Conservation (phyloP, 2,797 vertebrate genomes). For the Aeoliscus strigatus region DNA sequence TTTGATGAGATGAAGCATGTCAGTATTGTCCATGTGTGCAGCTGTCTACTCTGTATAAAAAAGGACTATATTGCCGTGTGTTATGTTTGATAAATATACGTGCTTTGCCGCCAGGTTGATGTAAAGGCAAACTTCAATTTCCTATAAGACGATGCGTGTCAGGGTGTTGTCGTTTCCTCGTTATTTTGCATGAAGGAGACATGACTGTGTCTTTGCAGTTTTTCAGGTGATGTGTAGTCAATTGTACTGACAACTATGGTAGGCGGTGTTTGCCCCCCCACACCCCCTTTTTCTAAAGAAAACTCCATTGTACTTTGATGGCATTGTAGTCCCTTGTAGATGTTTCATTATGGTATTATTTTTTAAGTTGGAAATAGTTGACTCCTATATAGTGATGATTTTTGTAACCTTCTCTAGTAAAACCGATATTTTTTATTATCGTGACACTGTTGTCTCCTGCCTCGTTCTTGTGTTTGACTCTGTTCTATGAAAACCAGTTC, state of each 20-base stretch:
- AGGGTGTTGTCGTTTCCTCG: constrained; percentile 87
- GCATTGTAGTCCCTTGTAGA: constrained; percentile 78
- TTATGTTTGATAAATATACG: constrained; percentile 78
- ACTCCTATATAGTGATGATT: constrained; percentile 83
- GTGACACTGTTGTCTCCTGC: constrained; percentile 85
- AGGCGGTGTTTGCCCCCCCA: constrained; percentile 80
- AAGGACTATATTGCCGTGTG: constrained; percentile 77
- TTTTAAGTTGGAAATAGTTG: constrained; percentile 77
- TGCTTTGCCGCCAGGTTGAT: constrained; percentile 68
- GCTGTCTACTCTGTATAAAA: constrained; percentile 75
- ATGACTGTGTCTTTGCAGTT: constrained; percentile 80
- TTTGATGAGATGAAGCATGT: constrained; percentile 77
- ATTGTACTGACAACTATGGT: constrained; percentile 86
- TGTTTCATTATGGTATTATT: constrained; percentile 77
- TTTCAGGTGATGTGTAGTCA: constrained; percentile 96
- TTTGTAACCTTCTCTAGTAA: constrained; percentile 99
- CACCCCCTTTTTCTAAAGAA: constrained; percentile 65
- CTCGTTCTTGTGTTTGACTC: constrained; percentile 64
- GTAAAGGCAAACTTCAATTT: constrained; percentile 68
- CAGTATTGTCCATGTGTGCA: constrained; percentile 77
- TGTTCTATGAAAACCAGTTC: not conserved
- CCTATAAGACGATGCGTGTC: constrained; percentile 69
- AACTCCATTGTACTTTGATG: constrained; percentile 77
- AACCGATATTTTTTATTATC: constrained; percentile 99
- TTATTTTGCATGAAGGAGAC: constrained; percentile 94